phyloP scores from a whole-genome alignment of 2,113 vertebrate species.

The Callionymus lyra region DNA sequence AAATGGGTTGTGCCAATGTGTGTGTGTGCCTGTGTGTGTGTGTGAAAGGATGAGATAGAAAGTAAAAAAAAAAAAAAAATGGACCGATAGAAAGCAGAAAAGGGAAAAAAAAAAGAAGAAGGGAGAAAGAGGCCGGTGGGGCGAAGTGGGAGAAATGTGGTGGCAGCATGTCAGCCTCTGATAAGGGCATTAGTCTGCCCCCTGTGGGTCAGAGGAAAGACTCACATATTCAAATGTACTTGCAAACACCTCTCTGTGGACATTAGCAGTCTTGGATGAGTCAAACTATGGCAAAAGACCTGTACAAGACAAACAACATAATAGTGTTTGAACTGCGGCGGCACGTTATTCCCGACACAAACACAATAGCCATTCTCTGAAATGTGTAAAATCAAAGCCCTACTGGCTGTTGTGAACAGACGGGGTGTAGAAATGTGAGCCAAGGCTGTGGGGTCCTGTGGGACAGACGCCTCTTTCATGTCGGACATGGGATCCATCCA shows the following conservation, averaged over 20 bases:
- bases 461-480: conserved; percentile 56
- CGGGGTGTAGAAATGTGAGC: conserved; percentile 33
- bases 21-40: conserved; percentile 3
- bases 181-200: conserved; percentile 70
- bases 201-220: conserved; percentile 56
- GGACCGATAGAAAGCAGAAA: conserved; percentile 15
- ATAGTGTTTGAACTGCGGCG: too few species aligned
- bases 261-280: too few species aligned
- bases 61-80: conserved; percentile 2
- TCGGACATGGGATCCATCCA: conserved; percentile 57
- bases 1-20: conserved; percentile 32
- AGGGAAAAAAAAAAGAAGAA: conserved; percentile 9
- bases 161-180: conserved; percentile 57
- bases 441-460: conserved; percentile 42
- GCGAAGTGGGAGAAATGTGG: conserved; percentile 41
- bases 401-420: conserved; percentile 10
- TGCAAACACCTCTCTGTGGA: conserved; percentile 36
- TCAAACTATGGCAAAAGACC: conserved; percentile 49
- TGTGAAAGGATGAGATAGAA: conserved; percentile 10
- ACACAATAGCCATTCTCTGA: too few species aligned
- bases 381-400: too few species aligned
- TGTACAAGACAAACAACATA: conserved; percentile 26
- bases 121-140: conserved; percentile 19
- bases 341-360: too few species aligned
- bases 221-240: conserved; percentile 22